A percentile compares a stretch with the other conserved stretches of the same genome.
Evolutionary conservation across 2,888 invertebrate genomes (phyloP).

Genomic region (Acleris literana): DNA sequence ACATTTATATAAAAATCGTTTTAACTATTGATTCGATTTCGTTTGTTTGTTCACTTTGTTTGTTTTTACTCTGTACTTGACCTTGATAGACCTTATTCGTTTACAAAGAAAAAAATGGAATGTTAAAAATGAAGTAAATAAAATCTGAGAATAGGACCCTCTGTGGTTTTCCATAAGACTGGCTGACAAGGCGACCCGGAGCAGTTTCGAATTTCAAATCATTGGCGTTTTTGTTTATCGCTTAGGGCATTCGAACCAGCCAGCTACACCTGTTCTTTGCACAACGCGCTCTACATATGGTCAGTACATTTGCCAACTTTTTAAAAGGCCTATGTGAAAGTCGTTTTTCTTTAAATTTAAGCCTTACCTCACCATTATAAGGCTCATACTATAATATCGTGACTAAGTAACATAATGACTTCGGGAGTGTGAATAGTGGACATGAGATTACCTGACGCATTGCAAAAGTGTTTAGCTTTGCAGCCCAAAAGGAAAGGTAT

Average conservation of each 20-base stretch:
- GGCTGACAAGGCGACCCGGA: not conserved
- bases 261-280: conserved; percentile 24
- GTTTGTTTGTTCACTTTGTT: too few species aligned
- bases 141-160: not conserved
- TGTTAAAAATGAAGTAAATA: too few species aligned
- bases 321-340: not conserved
- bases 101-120: too few species aligned
- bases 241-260: conserved; percentile 11
- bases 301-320: not conserved
- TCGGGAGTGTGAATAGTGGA: not conserved
- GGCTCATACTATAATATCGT: not conserved
- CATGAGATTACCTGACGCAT: conserved; percentile 24
- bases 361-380: not conserved
- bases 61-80: too few species aligned
- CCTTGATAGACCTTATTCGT: too few species aligned
- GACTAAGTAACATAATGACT: not conserved
- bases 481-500: conserved; percentile 20
- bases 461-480: conserved; percentile 25
- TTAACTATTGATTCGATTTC: too few species aligned
- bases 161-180: not conserved
- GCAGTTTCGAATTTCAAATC: not conserved
- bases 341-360: not conserved
- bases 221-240: not conserved
- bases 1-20: too few species aligned
- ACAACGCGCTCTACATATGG: conserved; percentile 26